Evolutionary conservation across 2,797 vertebrate genomes (phyloP).

Genomic region (Tamandua tetradactyla): DNA sequence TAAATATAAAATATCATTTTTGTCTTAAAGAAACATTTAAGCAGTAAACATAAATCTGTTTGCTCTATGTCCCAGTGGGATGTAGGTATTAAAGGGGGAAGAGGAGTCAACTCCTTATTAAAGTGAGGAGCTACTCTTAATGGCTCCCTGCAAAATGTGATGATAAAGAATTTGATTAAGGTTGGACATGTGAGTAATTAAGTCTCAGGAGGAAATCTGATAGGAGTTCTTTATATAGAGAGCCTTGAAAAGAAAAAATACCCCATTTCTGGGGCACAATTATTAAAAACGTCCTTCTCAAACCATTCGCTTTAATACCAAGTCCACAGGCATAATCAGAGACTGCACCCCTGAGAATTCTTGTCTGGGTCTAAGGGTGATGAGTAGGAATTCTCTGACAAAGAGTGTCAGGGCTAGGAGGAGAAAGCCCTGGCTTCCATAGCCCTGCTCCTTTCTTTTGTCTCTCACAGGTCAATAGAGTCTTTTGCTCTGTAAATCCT

Average conservation of each 20-base stretch:
- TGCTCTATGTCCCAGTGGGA: not conserved
- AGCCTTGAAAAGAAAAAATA: conserved; percentile 36
- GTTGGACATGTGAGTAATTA: conserved; percentile 15
- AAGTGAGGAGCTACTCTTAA: not conserved
- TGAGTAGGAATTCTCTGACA: not conserved
- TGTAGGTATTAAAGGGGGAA: not conserved
- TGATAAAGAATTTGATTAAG: not conserved
- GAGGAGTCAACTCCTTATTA: not conserved
- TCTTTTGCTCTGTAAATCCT: not conserved
- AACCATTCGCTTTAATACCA: not conserved
- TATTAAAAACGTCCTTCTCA: conserved; percentile 37
- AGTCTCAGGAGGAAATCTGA: conserved; percentile 49
- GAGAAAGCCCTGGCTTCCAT: not conserved
- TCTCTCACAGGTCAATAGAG: not conserved
- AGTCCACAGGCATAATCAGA: not conserved
- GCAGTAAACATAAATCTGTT: not conserved
- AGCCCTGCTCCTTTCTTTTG: not conserved
- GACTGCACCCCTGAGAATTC: not conserved
- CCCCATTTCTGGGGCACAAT: not conserved
- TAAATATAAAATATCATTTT: not conserved
- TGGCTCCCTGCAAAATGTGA: not conserved
- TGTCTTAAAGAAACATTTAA: conserved; percentile 29
- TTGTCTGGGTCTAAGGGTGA: not conserved
- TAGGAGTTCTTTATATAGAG: not conserved
- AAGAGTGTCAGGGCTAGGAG: not conserved